Conservation (phyloP, 2,113 vertebrate genomes). For the Pomatostomus ruficeps region DNA sequence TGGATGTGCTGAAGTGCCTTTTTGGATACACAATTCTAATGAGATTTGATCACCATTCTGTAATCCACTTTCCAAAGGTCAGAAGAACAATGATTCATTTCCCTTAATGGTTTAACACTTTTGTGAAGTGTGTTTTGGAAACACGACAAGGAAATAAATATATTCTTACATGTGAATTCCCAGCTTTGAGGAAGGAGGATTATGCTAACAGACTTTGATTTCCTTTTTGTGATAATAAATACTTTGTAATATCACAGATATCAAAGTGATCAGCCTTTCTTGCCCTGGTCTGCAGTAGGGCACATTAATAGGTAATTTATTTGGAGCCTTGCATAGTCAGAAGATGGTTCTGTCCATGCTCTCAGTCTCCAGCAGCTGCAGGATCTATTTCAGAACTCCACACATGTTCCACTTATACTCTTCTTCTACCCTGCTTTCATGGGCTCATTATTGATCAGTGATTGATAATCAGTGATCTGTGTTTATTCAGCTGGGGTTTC, state of each 20-base stretch:
- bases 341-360: neutral
- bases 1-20: neutral
- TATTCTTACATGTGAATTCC: neutral
- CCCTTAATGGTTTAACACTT: neutral
- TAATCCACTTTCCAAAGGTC: neutral
- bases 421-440: neutral
- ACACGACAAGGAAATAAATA: neutral
- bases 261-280: neutral
- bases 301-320: neutral
- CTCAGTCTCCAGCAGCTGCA: neutral
- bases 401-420: accelerated
- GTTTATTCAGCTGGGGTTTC: neutral
- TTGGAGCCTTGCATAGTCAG: neutral
- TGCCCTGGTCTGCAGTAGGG: neutral
- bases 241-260: neutral
- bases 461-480: neutral
- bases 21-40: neutral
- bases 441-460: neutral
- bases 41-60: neutral
- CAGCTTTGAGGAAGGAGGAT: neutral
- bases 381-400: accelerated
- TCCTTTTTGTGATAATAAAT: neutral
- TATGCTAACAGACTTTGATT: neutral
- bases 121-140: neutral
- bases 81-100: neutral